These are phyloP conservation scores for Amblyornis subalaris DNA, from an alignment of 2,113 vertebrate species.

Conservation along the genomic window DNA sequence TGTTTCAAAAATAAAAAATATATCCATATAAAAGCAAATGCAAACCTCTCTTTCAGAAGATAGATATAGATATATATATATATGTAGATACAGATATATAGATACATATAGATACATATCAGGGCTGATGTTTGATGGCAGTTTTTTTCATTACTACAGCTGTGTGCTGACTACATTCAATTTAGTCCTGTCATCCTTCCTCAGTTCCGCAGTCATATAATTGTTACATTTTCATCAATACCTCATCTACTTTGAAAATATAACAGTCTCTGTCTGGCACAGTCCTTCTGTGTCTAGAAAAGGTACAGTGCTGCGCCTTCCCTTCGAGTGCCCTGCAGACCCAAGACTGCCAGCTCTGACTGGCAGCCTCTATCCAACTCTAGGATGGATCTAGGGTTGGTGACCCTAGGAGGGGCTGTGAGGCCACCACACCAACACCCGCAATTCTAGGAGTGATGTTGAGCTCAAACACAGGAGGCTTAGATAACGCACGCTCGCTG, in stretches of 20 bases:
- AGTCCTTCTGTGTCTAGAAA: too few species aligned
- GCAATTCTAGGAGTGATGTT: too few species aligned
- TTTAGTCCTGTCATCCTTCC: neutral
- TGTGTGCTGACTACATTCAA: neutral
- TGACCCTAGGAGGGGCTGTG: too few species aligned
- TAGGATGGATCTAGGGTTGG: too few species aligned
- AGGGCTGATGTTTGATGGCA: neutral
- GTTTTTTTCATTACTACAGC: neutral
- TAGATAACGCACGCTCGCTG: too few species aligned
- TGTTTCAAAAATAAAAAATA: neutral
- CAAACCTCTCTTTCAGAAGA: neutral
- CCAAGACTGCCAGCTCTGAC: too few species aligned
- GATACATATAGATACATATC: neutral
- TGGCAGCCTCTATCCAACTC: too few species aligned
- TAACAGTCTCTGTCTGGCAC: neutral
- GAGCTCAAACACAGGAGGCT: too few species aligned
- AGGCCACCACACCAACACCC: too few species aligned
- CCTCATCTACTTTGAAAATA: conserved; percentile 12
- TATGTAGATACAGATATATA: neutral
- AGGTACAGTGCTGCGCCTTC: too few species aligned
- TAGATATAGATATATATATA: neutral
- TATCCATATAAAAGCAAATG: neutral
- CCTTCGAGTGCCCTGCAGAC: too few species aligned
- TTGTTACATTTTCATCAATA: conserved; percentile 27
- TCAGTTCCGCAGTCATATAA: neutral